A percentile compares a stretch with the other conserved stretches of the same genome.
Evolutionary conservation across 2,888 invertebrate genomes (phyloP).

Genomic region (Dynastes grantii): DNA sequence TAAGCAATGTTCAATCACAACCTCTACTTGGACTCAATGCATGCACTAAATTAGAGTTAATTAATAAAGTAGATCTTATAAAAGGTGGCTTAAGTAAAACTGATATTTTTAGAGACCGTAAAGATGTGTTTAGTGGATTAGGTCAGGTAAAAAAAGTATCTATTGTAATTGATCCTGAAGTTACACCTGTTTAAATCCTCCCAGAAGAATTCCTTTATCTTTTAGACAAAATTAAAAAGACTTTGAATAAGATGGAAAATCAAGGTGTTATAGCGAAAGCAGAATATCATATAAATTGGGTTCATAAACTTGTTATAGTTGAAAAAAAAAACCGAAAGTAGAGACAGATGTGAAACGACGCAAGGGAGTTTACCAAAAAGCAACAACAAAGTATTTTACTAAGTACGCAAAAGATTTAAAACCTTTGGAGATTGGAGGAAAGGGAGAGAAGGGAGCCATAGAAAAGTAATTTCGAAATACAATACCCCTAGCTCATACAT

Average conservation of each 20-base stretch:
- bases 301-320: background rate
- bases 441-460: too few species aligned
- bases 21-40: slow-evolving; percentile 1
- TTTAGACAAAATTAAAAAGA: slow-evolving; percentile 11
- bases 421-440: too few species aligned
- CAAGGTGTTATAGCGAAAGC: slow-evolving; percentile 5
- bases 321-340: background rate
- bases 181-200: slow-evolving; percentile 10
- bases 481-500: too few species aligned
- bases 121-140: slow-evolving; percentile 5
- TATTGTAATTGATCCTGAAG: slow-evolving; percentile 3
- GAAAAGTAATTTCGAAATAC: too few species aligned
- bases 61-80: background rate
- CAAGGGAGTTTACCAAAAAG: background rate
- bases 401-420: too few species aligned
- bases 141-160: slow-evolving; percentile 1
- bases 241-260: background rate
- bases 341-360: background rate
- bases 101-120: slow-evolving; percentile 18
- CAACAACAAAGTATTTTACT: slow-evolving; percentile 1
- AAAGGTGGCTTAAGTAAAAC: background rate
- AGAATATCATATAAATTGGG: background rate
- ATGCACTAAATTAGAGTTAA: slow-evolving; percentile 5
- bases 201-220: slow-evolving; percentile 28
- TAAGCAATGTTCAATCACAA: slow-evolving; percentile 5